Percentiles rank a stretch among this genome's conserved stretches.
Evolutionary conservation across 2,113 vertebrate species (phyloP).

Genomic region (Clinocottus analis): DNA sequence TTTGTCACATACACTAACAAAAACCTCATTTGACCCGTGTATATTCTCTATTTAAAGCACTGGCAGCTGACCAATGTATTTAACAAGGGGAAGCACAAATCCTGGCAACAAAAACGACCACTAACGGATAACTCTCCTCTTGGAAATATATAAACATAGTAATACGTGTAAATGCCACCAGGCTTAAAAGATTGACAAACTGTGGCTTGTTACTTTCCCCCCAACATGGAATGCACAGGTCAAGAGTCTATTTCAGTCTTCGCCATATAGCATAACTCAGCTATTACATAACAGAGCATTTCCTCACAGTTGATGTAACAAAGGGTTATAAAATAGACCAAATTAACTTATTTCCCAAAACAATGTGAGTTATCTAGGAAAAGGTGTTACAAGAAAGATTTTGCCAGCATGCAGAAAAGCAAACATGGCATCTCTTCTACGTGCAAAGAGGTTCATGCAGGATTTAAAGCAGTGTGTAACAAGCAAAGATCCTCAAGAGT

Average conservation of each 20-base stretch:
- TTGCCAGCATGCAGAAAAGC: constrained; percentile 3
- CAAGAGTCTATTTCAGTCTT: constrained; percentile 51
- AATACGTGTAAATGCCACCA: neutral
- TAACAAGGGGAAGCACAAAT: neutral
- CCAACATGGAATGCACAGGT: constrained; percentile 21
- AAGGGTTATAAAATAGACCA: neutral
- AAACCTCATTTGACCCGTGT: too few relatives aligned
- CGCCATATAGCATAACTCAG: constrained; percentile 25
- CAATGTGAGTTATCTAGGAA: neutral
- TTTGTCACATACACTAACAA: neutral
- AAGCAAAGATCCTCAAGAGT: neutral
- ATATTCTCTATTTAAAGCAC: neutral
- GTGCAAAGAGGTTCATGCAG: constrained; percentile 52
- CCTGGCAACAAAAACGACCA: neutral
- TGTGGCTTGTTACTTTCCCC: constrained; percentile 33
- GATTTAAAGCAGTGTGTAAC: constrained; percentile 31
- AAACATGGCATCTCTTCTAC: constrained; percentile 17
- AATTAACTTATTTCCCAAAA: neutral
- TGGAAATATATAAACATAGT: neutral
- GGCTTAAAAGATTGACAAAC: neutral
- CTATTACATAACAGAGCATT: constrained; percentile 41
- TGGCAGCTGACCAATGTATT: neutral
- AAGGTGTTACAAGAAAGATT: constrained; percentile 1
- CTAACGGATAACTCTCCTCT: neutral
- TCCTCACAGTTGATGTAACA: constrained; percentile 9